A percentile compares a stretch with the other conserved stretches of the same genome.
Evolutionary conservation across 1,140 invertebrate species (phyloP).

Genomic region (Brachionus angularis): DNA sequence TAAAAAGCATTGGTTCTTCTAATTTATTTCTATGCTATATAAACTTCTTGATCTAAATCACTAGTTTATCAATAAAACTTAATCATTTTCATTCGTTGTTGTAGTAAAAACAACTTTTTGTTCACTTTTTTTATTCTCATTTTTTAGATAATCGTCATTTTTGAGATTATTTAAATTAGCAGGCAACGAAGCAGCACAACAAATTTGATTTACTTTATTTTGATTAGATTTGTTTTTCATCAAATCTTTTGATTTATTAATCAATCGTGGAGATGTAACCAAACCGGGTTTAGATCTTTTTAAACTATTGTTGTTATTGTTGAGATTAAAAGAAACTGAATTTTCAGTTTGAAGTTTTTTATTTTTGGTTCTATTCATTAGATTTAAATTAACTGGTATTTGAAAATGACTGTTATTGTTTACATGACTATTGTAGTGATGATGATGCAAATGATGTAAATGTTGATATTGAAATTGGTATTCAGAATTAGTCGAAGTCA

Average conservation of each 20-base stretch:
- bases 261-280: neutral
- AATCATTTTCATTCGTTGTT: no score
- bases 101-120: no score
- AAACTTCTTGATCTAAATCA: no score
- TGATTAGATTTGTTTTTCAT: no score
- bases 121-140: neutral
- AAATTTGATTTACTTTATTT: no score
- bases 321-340: no score
- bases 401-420: slow-evolving; percentile 38
- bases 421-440: slow-evolving; percentile 41
- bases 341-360: slow-evolving; percentile 10
- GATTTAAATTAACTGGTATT: neutral
- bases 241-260: slow-evolving; percentile 15
- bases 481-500: neutral
- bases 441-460: slow-evolving; percentile 26
- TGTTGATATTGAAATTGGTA: slow-evolving; percentile 31
- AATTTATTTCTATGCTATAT: no score
- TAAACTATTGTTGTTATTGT: neutral
- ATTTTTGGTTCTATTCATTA: neutral
- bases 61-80: no score
- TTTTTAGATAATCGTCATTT: neutral
- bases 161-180: neutral
- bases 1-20: no score
- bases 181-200: slow-evolving; percentile 3
- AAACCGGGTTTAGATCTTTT: neutral